Base-by-base conservation (phyloP, 1,140 invertebrate species). In the Formica exsecta region DNA sequence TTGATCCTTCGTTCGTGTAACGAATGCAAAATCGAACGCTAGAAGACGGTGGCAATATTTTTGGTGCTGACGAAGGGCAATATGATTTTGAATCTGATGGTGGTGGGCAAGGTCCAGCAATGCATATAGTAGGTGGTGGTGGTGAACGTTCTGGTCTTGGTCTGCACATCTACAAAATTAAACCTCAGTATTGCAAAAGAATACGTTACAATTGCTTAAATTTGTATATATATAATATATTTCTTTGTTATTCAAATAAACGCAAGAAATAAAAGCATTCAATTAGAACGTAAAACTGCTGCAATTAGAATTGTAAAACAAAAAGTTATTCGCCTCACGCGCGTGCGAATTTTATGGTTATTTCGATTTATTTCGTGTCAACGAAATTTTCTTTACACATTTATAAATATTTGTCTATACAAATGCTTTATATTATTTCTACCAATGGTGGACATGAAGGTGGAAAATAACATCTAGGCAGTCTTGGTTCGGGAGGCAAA, bases 11-110 rank as follows among this genome's bases (percentile, higher is more conserved):
- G 25, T 88, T 88, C 6, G 87, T 81, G 44, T 65, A 85, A 61
- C 62, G 77, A 66, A 92, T 79, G 19, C 91, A 91, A 22, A 89
- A 92, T 71, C 73, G 86, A n/a, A 92, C 89, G 1, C 86, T 70
- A 8, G 89, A 91, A 8, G 77, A 9, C 8, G 91, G 86, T 25
- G 79, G 80, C 75, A 65, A 4, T 70, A 90, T 84, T 81, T 91
- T 92, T 16, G 75, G 32, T 2, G 85, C 29, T 65, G 85, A 41
- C 19, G 71, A 54, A 11, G 66, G 44, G 6, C 5, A n/a, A 59
- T 73, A 83, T 57, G 74, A 62, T 9, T 65, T 22, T 5, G 71
- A 57, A 32, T 64, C 59, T 44, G 81, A 64, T 32, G 54, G 74
- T 81, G 84, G 29, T 13, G 83, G 76, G 51, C 92, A 91, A 0